Evolutionary conservation across 2,113 vertebrate species (phyloP).

Genomic region (Aplodontia rufa): DNA sequence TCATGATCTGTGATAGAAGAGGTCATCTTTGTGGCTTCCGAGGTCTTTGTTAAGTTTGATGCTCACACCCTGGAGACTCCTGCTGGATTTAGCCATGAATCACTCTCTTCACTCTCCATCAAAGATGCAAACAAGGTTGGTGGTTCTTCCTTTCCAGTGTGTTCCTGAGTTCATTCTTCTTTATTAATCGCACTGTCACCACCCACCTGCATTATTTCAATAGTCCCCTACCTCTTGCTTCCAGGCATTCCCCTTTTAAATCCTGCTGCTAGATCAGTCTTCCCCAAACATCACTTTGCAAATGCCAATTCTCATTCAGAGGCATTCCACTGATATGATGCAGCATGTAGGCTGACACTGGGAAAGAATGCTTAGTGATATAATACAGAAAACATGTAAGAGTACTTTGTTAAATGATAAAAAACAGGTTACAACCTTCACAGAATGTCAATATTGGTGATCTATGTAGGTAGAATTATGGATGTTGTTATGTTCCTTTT

Average conservation of each 20-base stretch:
- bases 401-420: neutral
- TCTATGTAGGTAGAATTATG: neutral
- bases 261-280: neutral
- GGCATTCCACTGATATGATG: neutral
- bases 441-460: neutral
- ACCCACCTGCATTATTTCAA: neutral
- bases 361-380: conserved; percentile 21
- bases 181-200: neutral
- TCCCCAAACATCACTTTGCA: neutral
- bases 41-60: neutral
- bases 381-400: neutral
- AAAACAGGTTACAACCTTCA: neutral
- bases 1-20: neutral
- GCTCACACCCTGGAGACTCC: neutral
- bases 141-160: neutral
- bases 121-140: neutral
- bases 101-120: neutral
- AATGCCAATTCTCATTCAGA: conserved; percentile 42
- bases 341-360: neutral
- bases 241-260: neutral
- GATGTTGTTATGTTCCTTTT: conserved; percentile 1
- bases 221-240: neutral
- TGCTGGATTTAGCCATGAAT: neutral
- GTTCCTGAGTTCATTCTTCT: neutral
- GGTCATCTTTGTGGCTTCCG: neutral